phyloP scores from a whole-genome alignment of 2,888 invertebrate species.

The Chrysomela aeneicollis region DNA sequence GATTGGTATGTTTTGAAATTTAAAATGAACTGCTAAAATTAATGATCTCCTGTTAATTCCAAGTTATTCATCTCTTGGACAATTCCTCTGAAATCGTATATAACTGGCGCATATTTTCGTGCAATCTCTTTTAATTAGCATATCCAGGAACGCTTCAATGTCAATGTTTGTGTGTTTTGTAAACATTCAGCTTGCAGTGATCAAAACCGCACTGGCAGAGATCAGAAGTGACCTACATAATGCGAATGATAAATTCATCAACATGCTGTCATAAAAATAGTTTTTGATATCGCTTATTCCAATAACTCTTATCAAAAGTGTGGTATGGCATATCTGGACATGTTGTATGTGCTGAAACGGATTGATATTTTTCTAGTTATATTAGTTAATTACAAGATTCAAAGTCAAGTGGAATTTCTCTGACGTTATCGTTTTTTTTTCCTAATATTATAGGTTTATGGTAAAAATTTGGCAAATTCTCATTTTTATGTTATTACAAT shows the following conservation, averaged over 20 bases:
- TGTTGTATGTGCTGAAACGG: no score
- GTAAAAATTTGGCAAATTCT: no score
- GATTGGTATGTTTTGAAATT: no score
- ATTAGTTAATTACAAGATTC: neutral
- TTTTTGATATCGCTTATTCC: neutral
- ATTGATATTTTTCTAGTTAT: neutral
- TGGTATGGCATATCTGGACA: neutral
- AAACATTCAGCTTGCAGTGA: conserved; percentile 15
- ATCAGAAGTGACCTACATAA: conserved; percentile 14
- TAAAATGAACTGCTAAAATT: no score
- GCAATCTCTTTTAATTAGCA: neutral
- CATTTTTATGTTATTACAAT: no score
- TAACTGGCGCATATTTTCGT: neutral
- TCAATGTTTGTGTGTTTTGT: conserved; percentile 18
- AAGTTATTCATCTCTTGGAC: conserved; percentile 1
- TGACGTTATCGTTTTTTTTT: no score
- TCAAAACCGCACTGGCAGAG: neutral
- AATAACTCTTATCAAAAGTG: no score
- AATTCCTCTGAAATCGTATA: neutral
- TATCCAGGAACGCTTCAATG: conserved; percentile 9
- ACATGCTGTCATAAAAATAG: neutral
- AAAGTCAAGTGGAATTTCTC: no score
- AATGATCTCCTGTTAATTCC: neutral
- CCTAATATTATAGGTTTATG: no score
- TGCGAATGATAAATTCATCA: neutral